Evolutionary conservation across 2,113 vertebrate genomes (phyloP).

Genomic region (Hystrix cristata): DNA sequence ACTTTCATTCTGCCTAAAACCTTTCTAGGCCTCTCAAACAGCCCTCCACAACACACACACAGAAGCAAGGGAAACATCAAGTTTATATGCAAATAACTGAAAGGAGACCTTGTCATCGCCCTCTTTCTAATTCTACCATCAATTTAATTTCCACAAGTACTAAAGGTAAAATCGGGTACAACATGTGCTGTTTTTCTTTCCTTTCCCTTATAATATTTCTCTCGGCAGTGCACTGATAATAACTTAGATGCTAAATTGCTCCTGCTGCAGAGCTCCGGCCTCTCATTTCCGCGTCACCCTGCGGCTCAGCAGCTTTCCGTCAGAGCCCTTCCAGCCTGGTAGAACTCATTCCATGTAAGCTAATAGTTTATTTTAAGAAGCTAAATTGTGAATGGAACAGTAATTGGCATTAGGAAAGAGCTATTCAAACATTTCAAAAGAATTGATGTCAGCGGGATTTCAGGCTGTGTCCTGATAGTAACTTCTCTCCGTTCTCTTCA

Average conservation of each 20-base stretch:
- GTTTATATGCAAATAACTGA: not conserved
- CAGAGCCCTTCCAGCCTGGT: not conserved
- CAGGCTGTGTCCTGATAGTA: not conserved
- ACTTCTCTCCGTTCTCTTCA: not conserved
- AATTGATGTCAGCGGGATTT: not conserved
- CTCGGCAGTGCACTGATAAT: too few species aligned
- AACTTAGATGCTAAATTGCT: not conserved
- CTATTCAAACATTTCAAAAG: not conserved
- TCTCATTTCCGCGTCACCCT: not conserved
- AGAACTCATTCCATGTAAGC: not conserved
- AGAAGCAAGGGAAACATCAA: not conserved
- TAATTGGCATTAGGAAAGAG: not conserved
- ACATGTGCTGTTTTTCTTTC: not conserved
- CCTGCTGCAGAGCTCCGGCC: not conserved
- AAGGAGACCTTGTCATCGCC: too few species aligned
- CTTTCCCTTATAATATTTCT: not conserved
- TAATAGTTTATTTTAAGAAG: not conserved
- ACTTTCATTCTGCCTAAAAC: not conserved
- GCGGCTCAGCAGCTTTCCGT: not conserved
- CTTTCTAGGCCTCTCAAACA: not conserved
- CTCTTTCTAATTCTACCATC: too few species aligned
- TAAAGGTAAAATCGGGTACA: not conserved
- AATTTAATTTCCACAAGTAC: not conserved
- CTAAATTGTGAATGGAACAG: not conserved
- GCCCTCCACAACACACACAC: not conserved